Evolutionary conservation across 2,888 invertebrate genomes (phyloP), one percentile per base, ranked within the genome.

Genomic region (Caenorhabditis wallacei): DNA sequence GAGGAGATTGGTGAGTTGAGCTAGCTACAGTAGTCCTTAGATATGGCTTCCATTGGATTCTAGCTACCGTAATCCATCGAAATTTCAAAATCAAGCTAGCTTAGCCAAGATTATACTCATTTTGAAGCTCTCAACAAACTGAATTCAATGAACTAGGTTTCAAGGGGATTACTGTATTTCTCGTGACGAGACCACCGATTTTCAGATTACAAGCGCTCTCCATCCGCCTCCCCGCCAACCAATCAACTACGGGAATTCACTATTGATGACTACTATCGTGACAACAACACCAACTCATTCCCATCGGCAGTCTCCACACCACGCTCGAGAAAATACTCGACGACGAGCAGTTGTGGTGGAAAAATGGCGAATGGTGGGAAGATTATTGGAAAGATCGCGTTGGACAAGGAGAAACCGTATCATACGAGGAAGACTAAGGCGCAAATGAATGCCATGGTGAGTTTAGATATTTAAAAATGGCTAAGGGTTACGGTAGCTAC

Each of bases 361-460:
- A 43, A 56, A 13, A 26, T 13, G 53, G 22, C 24, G 40, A 53
- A 54, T n/a, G n/a, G n/a, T n/a, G n/a, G n/a, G n/a, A 1, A 0
- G 16, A 40, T 13, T 0, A 43, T 46, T 20, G 68, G 68, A 57
- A 37, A 59, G 48, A 18, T 43, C 5, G 37, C 57, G 1, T 30
- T 40, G 40, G 13, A 2, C 13, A 40, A 40, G 40, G 40, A 40
- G 22, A 64, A 64, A 8, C 43, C 54, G 26, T 51, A 18, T 24
- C 37, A 68, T 13, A 10, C 18, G 0, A 37, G 76, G 3, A 51
- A 18, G 51, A 76, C 68, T 2, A 76, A 76, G 53, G 76, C 68
- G 11, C 59, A 68, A 2, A 76, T 68, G 76, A 26, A 57, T 16
- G 18, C 16, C 0, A 53, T 76, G 76, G 68, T 68, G 20, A 26